Base-by-base conservation (phyloP, 2,113 vertebrate species). In the Pachyramphus minor region DNA sequence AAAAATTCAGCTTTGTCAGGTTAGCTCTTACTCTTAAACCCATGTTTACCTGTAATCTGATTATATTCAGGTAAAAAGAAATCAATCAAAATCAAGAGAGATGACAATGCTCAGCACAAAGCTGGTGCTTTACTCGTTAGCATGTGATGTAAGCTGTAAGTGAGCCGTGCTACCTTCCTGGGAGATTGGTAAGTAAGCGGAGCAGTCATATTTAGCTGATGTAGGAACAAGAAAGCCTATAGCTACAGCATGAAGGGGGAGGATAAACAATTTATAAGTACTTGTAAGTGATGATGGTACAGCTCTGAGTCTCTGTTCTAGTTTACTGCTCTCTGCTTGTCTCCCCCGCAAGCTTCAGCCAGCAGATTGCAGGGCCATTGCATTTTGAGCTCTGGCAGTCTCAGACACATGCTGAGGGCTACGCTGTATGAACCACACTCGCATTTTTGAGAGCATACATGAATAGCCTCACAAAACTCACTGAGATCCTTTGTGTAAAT, bases 221-320 rank as follows among this genome's bases (percentile, higher is more conserved):
- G 90, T 95, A 96, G 85, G 90, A 90, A 95, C 96, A 97, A 64
- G 96, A 93, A 96, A 97, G 80, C 88, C 79, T 94, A 95, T 97
- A 96, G 94, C 89, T 95, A 89, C 79, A 96, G 95, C 90, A 90
- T 66, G 88, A 90, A 85, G 90, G 93, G 75, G 79, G 53, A 94
- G 88, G 85, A 95, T 96, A 96, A 96, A 97, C 93, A 96, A 96
- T 96, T 97, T 96, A 96, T 96, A 94, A 96, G 95, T 67, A 56
- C 92, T 96, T 96, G 92, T 92, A 93, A 91, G 95, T 81, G 96
- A 96, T 93, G 93, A 96, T 88, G 92, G 93, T 87, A 85, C 82
- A 88, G 93, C 63, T 93, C 96, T 83, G 83, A 83, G 56, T 81
- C 3, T 50, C 75, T 81, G 87, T 50, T 89, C 92, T 84, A 83